Base-by-base conservation (phyloP, 2,113 vertebrate genomes). In the Leucosticte australis region DNA sequence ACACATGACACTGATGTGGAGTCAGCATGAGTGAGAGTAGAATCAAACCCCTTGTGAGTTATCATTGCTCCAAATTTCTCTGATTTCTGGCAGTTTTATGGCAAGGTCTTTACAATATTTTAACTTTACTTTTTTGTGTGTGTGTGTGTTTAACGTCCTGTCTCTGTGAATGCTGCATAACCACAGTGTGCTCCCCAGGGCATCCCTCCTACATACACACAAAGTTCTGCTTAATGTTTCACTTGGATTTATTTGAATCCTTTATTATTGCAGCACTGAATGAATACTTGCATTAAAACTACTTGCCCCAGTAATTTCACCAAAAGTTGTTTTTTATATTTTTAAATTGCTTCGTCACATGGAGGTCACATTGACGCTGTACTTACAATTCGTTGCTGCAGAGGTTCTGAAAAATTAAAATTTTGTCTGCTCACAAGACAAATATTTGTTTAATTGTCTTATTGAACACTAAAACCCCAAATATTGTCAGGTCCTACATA, bases 221-320 rank as follows among this genome's bases (percentile, higher is more conserved):
- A 2, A 73, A 73, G 50, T 86, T 97, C 95, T 92, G 90, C 74
- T 81, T 83, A 96, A 76, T 94, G 87, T 92, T 95, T 90, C 92
- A 76, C 55, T 86, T 95, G 84, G 82, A 88, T 89, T 92, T 94
- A 82, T 95, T 95, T 95, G 75, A 91, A 70, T 84, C 60, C 74
- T 94, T 82, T 83, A 76, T 88, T 94, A 77, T 93, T 95, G 56
- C 67, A 85, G 71, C 21, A 35, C 52, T 73, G 78, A 86, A 76
- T 84, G 80, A 89, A 85, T 65, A 47, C 64, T 77, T 90, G 37
- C 75, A 59, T 83, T 91, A 91, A 92, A 95, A 95, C 23, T 62
- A 39, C 47, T 95, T 68, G 35, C 63, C 56, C 17, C 23, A 79
- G 42, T 73, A 81, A 96, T 93, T 95, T 89, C 65, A 93, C 44